Percentiles rank a stretch among this genome's conserved stretches.
Evolutionary conservation across 2,888 invertebrate genomes (phyloP).

Genomic region (Gortyna flavago): DNA sequence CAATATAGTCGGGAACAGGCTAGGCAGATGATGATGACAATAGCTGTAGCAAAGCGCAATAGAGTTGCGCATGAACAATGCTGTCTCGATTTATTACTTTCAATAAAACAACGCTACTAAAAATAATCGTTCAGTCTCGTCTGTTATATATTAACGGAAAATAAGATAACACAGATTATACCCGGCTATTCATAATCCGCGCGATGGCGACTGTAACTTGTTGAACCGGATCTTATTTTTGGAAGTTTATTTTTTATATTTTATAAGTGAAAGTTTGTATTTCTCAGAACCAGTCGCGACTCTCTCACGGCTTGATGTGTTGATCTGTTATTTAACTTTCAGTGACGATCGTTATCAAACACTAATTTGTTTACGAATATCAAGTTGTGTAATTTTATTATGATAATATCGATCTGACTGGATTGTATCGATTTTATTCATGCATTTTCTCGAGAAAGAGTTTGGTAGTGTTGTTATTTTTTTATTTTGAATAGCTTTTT

Average conservation of each 20-base stretch:
- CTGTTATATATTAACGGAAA: slow-evolving; percentile 35
- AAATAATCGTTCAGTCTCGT: slow-evolving; percentile 17
- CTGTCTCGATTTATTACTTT: neutral
- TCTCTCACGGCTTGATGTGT: slow-evolving; percentile 80
- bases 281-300: slow-evolving; percentile 79
- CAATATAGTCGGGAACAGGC: neutral
- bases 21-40: neutral
- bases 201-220: slow-evolving; percentile 62
- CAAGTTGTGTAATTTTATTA: slow-evolving; percentile 66
- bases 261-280: slow-evolving; percentile 84
- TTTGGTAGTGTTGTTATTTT: neutral
- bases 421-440: slow-evolving; percentile 9
- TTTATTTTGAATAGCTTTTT: neutral
- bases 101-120: slow-evolving; percentile 14
- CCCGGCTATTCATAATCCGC: slow-evolving; percentile 67
- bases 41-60: neutral
- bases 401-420: slow-evolving; percentile 37
- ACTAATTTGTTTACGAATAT: slow-evolving; percentile 74
- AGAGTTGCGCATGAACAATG: slow-evolving; percentile 4
- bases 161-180: slow-evolving; percentile 52
- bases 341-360: slow-evolving; percentile 80
- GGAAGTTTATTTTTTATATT: slow-evolving; percentile 70
- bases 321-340: slow-evolving; percentile 84
- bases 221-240: slow-evolving; percentile 82
- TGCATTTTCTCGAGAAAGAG: slow-evolving; percentile 17